Evolutionary conservation across 2,113 vertebrate genomes (phyloP).

Genomic region (Hippocampus mohnikei): DNA sequence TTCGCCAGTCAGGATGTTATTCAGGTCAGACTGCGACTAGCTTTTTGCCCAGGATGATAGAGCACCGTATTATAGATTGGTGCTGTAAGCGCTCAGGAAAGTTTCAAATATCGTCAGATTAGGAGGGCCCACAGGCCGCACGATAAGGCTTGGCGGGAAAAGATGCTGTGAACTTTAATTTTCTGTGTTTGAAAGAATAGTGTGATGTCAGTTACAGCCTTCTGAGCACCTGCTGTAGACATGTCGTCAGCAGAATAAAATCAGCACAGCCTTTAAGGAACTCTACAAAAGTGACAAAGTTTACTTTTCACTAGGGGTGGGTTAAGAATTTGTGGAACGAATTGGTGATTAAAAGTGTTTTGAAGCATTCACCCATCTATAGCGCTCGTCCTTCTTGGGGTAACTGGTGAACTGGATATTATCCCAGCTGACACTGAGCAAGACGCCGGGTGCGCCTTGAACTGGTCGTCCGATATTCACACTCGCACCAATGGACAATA

Average conservation of each 20-base stretch:
- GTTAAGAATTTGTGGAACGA: neutral
- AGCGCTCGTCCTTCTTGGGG: too few relatives aligned
- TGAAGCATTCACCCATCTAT: too few relatives aligned
- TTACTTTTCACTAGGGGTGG: neutral
- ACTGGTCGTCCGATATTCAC: too few relatives aligned
- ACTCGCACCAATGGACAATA: too few relatives aligned
- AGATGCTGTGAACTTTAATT: conserved; percentile 5
- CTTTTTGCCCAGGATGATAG: conserved; percentile 40
- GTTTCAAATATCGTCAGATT: conserved; percentile 20
- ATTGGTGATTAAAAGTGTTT: neutral
- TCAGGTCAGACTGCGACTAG: conserved; percentile 46
- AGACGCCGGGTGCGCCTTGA: too few relatives aligned
- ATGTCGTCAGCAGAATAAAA: neutral
- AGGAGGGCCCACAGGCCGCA: conserved; percentile 7
- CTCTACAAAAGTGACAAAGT: neutral
- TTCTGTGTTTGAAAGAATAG: neutral
- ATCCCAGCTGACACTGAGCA: too few relatives aligned
- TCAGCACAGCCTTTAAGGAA: neutral
- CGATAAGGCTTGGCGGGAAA: conserved; percentile 9
- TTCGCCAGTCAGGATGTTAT: conserved; percentile 45
- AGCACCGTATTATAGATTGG: conserved; percentile 45
- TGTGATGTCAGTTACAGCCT: neutral
- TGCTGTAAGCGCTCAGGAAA: conserved; percentile 31
- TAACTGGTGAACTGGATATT: too few relatives aligned
- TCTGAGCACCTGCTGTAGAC: neutral